phyloP scores from a whole-genome alignment of 2,888 invertebrate species.

The Aphodius granarius region DNA sequence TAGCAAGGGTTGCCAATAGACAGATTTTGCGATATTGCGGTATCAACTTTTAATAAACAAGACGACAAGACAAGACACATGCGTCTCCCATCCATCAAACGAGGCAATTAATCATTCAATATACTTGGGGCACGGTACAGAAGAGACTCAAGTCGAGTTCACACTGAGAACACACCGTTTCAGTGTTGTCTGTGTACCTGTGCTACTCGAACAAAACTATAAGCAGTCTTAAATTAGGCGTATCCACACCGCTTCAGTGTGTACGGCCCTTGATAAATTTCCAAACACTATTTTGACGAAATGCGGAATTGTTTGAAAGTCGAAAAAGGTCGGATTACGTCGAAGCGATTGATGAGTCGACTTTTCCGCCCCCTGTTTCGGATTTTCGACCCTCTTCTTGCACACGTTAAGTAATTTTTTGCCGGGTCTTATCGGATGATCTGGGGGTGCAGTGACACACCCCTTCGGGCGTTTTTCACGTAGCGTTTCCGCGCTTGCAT shows the following conservation, averaged over 20 bases:
- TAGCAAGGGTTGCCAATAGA: neutral
- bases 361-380: neutral
- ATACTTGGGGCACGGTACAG: neutral
- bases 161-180: neutral
- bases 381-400: neutral
- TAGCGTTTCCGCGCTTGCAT: neutral
- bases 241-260: neutral
- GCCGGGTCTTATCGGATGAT: neutral
- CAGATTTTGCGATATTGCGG: neutral
- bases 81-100: neutral
- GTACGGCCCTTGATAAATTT: neutral
- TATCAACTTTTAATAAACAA: slow-evolving; percentile 12
- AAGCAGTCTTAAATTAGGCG: too few species aligned
- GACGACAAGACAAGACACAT: neutral
- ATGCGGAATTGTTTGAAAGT: neutral
- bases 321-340: neutral
- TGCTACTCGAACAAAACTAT: too few species aligned
- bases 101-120: neutral
- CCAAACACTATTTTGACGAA: slow-evolving; percentile 1
- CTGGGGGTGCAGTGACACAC: neutral
- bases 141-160: neutral
- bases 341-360: neutral
- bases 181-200: too few species aligned
- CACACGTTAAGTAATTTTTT: neutral
- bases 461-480: neutral